Base-by-base conservation (phyloP, 2,113 vertebrate species). In the Silurus glanis region DNA sequence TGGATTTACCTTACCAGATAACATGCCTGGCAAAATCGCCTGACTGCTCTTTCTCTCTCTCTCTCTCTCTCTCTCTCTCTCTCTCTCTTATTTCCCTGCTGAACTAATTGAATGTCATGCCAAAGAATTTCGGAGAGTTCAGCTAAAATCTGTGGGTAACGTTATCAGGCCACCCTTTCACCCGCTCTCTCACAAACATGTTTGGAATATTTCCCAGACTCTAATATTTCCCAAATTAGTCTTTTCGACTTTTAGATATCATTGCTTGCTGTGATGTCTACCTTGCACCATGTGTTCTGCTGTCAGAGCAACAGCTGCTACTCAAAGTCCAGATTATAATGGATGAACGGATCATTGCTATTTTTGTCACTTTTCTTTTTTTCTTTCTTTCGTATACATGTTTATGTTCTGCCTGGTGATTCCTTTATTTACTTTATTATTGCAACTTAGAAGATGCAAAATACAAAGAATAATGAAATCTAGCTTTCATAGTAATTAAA, bases 1-100 rank as follows among this genome's bases (percentile, higher is more conserved):
- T 93, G 94, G 96, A 96, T 97, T 97, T 97, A 95, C 93, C 93
- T 80, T 93, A 89, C 92, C 92, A 95, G 94, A 95, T 95, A 95
- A 95, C 91, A 51, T 72, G 94, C 92, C 92, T 93, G 93, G 93
- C 92, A 92, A 91, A 93, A 93, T 93, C 75, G 80, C 85, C 64
- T 92, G 83, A 83, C 85, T 66, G 92, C 91, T 37, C 37, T 37
- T 23, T 78, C 6, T 75, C 71, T 21, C 16, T 9, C 8, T 9
- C 71, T 49, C 71, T 14, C 19, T 71, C 49, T 17, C 7, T 19
- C 45, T 28, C 51, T 14, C 64, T 9, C n/a, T n/a, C 4, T 79
- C 5, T 66, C 19, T 53, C 25, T 47, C 71, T 51, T 6, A 12
- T 62, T 61, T 61, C 45, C 72, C 56, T 82, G 21, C 78, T 61